Evolutionary conservation across 2,888 invertebrate genomes (phyloP), one percentile per base, ranked within the genome.

Genomic region (Xanthorhoe designata): DNA sequence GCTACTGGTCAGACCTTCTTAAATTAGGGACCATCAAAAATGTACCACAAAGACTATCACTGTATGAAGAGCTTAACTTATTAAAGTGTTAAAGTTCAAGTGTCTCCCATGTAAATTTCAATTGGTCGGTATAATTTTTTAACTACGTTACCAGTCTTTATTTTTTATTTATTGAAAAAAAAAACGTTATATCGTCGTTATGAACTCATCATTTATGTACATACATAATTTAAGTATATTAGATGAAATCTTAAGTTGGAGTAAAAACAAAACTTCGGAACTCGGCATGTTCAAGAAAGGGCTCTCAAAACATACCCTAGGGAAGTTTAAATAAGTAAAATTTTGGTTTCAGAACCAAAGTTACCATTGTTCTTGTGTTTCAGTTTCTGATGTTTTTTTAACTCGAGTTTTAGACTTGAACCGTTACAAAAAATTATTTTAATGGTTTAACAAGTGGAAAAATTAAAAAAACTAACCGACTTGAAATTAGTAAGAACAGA

Each of bases 371-470:
- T 42, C 38, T 42, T 42, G 38, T 32, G 32, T 3, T 42, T 42
- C 38, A 77, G 62, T 75, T 75, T 74, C 67, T 17, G 61, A 70
- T 73, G 73, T 80, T 63, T 74, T 54, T 67, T 65, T 24, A 24
- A 24, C 57, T 45, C 53, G 54, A 17, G 35, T 38, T 38, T 38
- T 2, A 10, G 38, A 42, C 3, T 42, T 13, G 3, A 4, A 42
- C 2, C 38, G 9, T 13, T 3, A 13, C 10, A 24, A 24, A 24
- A 24, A 24, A 1, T 24, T 1, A 24, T 24, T 24, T n/a, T n/a
- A n/a, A n/a, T n/a, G 4, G 24, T 3, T 24, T 24, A 24, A 1
- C 1, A 24, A 24, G 24, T 24, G 4, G 24, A 1, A 24, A 24
- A 4, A 24, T 24, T 24, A 24, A 24, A 24, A 24, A 24, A 24